A percentile compares a stretch with the other conserved stretches of the same genome.
Conservation (phyloP, 2,797 vertebrate genomes). For the Ciconia nigra region DNA sequence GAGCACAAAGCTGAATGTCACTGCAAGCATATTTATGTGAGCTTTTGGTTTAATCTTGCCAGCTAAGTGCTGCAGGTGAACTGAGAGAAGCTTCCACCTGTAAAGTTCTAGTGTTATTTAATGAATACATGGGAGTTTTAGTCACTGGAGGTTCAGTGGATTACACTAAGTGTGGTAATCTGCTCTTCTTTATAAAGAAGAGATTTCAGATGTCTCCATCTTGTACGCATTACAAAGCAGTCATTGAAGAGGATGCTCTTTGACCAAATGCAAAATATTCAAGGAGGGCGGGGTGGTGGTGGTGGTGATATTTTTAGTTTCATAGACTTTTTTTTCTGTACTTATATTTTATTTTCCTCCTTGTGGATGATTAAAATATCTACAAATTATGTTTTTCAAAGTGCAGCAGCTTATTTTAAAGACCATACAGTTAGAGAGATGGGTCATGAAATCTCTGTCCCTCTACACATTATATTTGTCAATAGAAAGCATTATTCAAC, state of each 20-base stretch:
- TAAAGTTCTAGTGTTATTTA: neutral
- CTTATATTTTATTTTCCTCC: neutral
- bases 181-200: neutral
- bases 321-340: neutral
- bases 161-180: neutral
- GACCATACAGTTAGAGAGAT: neutral
- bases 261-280: neutral
- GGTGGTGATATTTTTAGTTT: neutral
- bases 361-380: neutral
- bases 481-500: neutral
- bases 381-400: neutral
- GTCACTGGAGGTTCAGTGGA: neutral
- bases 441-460: neutral
- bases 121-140: neutral
- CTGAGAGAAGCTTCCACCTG: neutral
- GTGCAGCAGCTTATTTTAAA: neutral
- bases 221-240: neutral
- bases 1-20: neutral
- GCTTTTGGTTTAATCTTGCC: constrained; percentile 28
- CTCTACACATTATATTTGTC: neutral
- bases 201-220: neutral
- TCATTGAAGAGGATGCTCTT: neutral
- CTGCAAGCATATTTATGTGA: constrained; percentile 18
- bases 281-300: rapidly evolving
- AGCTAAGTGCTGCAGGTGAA: constrained; percentile 18